Conservation (phyloP, 2,113 vertebrate genomes). For the Scalopus aquaticus region DNA sequence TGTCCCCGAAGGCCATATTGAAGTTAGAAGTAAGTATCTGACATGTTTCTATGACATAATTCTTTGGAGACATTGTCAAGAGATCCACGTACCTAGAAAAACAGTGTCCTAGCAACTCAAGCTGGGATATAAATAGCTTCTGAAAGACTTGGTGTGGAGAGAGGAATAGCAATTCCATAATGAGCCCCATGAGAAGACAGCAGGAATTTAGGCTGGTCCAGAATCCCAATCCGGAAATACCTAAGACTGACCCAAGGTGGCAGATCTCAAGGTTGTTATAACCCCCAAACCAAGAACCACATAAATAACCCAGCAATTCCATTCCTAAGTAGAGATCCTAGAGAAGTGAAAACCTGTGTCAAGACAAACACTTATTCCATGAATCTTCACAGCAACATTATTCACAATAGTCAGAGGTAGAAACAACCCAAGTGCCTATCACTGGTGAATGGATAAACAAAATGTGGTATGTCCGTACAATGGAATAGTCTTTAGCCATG, state of each 20-base stretch:
- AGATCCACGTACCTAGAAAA: not conserved
- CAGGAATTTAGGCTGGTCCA: not conserved
- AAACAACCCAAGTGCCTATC: fast-evolving
- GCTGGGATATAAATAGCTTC: not conserved
- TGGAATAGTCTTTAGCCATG: fast-evolving
- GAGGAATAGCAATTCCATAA: fast-evolving
- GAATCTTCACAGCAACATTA: fast-evolving
- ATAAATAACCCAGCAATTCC: fast-evolving
- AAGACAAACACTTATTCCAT: not conserved
- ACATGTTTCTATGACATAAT: not conserved
- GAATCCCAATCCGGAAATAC: not conserved
- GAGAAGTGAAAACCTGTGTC: not conserved
- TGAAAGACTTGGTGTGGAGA: not conserved
- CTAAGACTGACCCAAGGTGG: no score
- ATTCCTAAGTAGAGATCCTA: not conserved
- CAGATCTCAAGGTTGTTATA: not conserved
- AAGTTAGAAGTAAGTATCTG: not conserved
- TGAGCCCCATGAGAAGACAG: not conserved
- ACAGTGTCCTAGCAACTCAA: fast-evolving
- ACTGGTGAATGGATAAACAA: fast-evolving
- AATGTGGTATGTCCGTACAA: fast-evolving
- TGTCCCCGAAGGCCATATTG: not conserved
- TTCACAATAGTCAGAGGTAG: not conserved
- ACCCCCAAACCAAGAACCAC: not conserved
- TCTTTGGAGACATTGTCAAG: not conserved